phyloP scores from a whole-genome alignment of 2,797 vertebrate species.

The Hozukius guyotensis region DNA sequence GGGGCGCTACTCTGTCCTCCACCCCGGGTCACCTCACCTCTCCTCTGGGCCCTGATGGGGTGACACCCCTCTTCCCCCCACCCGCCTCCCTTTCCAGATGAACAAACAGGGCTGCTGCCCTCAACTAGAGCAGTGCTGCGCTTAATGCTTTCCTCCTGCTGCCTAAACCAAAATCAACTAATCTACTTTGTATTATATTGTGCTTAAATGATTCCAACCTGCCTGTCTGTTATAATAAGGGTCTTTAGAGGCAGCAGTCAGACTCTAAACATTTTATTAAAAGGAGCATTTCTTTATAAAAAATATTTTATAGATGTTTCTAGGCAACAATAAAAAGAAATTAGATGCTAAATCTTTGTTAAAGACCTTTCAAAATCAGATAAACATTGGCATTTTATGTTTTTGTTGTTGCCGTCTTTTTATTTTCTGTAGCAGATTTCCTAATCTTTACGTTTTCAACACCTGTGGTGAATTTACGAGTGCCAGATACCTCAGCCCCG shows the following conservation, averaged over 20 bases:
- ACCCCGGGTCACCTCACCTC: constrained; percentile 76
- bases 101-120: constrained; percentile 52
- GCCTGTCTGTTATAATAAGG: not conserved
- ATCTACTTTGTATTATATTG: constrained; percentile 18
- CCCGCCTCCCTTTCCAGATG: constrained; percentile 48
- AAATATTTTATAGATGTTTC: not conserved
- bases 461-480: constrained; percentile 42
- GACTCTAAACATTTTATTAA: constrained; percentile 1
- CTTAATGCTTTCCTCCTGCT: constrained; percentile 44
- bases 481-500: constrained; percentile 19
- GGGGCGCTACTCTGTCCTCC: constrained; percentile 75
- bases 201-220: not conserved
- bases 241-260: not conserved
- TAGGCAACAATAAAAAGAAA: not conserved
- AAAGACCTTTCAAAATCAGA: constrained; percentile 9
- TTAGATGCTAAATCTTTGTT: not conserved
- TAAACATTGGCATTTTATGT: constrained; percentile 3
- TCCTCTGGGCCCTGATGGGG: constrained; percentile 73
- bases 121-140: constrained; percentile 48
- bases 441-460: constrained; percentile 25
- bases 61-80: constrained; percentile 48
- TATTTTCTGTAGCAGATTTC: not conserved
- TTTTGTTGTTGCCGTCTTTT: not conserved
- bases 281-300: not conserved
- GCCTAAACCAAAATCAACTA: constrained; percentile 28